A percentile compares a stretch with the other conserved stretches of the same genome.
These are phyloP conservation scores for Microcebus tavaratra DNA, from an alignment of 2,113 vertebrate genomes.

Conservation along the genomic window DNA sequence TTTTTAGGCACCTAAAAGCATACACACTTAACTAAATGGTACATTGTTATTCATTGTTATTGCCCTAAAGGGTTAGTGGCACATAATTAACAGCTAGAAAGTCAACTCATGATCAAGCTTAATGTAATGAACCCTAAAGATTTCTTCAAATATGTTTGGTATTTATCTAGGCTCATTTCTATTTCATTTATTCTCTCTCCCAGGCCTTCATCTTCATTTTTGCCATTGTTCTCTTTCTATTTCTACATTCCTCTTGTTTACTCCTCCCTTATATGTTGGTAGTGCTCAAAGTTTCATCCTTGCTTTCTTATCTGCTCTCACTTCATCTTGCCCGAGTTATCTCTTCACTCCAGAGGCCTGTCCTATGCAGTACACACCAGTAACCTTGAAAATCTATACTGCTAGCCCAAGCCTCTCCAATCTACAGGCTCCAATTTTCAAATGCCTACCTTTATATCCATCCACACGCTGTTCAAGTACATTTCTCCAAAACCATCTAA, in stretches of 20 bases:
- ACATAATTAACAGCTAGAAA: background rate
- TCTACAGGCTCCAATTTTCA: background rate
- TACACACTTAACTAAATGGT: background rate
- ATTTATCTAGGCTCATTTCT: background rate
- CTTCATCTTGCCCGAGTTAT: background rate
- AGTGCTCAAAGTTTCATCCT: background rate
- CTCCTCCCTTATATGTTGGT: background rate
- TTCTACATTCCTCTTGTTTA: background rate
- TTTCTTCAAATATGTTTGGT: background rate
- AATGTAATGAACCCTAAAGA: background rate
- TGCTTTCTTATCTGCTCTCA: background rate
- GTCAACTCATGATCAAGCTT: background rate
- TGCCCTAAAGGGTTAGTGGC: background rate
- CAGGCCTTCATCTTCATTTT: background rate
- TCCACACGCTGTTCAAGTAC: background rate
- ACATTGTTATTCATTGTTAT: background rate
- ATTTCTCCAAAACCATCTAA: background rate
- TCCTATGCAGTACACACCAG: background rate
- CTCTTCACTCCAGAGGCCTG: background rate
- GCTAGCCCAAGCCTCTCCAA: background rate
- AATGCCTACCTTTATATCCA: background rate
- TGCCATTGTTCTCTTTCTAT: background rate
- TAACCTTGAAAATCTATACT: constrained; percentile 21
- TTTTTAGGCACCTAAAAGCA: background rate
- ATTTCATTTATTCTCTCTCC: background rate